Evolutionary conservation across 1,140 invertebrate species (phyloP).

Genomic region (Eumeta japonica): DNA sequence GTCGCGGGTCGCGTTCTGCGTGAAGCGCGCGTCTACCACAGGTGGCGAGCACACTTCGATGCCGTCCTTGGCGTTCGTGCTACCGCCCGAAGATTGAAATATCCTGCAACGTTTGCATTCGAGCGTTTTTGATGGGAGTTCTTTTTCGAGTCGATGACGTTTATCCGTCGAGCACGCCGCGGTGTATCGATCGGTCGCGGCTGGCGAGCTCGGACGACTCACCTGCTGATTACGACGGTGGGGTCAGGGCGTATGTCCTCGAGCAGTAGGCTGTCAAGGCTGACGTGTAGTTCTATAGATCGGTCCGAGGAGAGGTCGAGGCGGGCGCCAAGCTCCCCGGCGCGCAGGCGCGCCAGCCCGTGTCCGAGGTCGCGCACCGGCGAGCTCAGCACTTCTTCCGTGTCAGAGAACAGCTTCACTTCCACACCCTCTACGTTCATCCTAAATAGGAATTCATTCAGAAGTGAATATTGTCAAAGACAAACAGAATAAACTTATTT

Average conservation of each 20-base stretch:
- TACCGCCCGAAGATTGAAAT: slow-evolving; percentile 66
- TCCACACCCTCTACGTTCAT: slow-evolving; percentile 69
- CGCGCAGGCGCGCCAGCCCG: slow-evolving; percentile 68
- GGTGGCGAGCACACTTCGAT: slow-evolving; percentile 41
- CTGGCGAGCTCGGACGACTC: too few relatives aligned
- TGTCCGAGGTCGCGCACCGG: slow-evolving; percentile 72
- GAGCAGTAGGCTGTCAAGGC: slow-evolving; percentile 67
- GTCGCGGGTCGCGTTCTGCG: slow-evolving; percentile 62
- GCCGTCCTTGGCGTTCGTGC: slow-evolving; percentile 58
- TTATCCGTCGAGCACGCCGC: too few relatives aligned
- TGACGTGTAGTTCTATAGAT: slow-evolving; percentile 70
- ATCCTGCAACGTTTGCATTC: slow-evolving; percentile 65
- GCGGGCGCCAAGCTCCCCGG: slow-evolving; percentile 67
- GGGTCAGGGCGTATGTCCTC: slow-evolving; percentile 73
- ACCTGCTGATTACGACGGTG: slow-evolving; percentile 66
- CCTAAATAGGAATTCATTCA: too few relatives aligned
- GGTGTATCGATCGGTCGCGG: too few relatives aligned
- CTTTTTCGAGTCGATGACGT: too few relatives aligned
- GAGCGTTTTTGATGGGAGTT: too few relatives aligned
- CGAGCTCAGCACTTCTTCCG: slow-evolving; percentile 73
- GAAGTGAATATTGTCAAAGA: too few relatives aligned
- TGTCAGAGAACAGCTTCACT: slow-evolving; percentile 70
- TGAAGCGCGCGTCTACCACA: slow-evolving; percentile 27
- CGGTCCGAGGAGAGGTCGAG: slow-evolving; percentile 69
- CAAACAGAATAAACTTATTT: neutral